These are phyloP conservation scores for Epinephelus moara DNA, from an alignment of 2,113 vertebrate species.

Conservation along the genomic window DNA sequence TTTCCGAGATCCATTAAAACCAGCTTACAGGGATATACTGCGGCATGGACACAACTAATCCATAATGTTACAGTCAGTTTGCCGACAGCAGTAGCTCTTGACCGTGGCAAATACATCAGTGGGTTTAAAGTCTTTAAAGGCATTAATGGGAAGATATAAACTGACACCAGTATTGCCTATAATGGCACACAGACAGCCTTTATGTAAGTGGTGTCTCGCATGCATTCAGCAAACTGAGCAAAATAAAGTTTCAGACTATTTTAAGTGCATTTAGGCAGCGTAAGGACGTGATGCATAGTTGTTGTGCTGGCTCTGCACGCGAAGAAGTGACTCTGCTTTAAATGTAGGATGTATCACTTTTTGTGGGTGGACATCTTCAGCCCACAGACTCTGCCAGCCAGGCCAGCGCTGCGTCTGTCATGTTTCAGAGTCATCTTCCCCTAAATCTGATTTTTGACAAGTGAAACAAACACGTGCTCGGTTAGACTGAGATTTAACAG, in stretches of 20 bases:
- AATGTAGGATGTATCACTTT: not conserved
- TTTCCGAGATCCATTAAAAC: constrained; percentile 46
- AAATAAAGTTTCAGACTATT: not conserved
- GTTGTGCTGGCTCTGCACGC: not conserved
- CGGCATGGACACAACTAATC: constrained; percentile 24
- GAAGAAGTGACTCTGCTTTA: not conserved
- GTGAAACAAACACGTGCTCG: too few relatives aligned
- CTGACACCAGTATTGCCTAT: not conserved
- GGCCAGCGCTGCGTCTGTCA: not conserved
- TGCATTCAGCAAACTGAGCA: not conserved
- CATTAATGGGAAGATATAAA: constrained; percentile 18
- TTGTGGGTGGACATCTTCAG: not conserved
- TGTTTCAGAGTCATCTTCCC: not conserved
- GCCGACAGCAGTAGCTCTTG: not conserved
- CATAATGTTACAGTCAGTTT: constrained; percentile 34
- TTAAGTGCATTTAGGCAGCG: not conserved
- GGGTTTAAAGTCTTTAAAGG: not conserved
- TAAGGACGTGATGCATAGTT: not conserved
- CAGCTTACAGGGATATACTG: constrained; percentile 17
- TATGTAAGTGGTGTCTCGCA: not conserved
- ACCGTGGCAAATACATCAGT: constrained; percentile 11
- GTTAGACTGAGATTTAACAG: not conserved
- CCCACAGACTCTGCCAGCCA: not conserved
- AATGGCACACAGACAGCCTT: not conserved
- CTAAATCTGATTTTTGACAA: too few relatives aligned